Conservation (phyloP, 2,797 vertebrate species). For the Tenualosa thibaudeaui region DNA sequence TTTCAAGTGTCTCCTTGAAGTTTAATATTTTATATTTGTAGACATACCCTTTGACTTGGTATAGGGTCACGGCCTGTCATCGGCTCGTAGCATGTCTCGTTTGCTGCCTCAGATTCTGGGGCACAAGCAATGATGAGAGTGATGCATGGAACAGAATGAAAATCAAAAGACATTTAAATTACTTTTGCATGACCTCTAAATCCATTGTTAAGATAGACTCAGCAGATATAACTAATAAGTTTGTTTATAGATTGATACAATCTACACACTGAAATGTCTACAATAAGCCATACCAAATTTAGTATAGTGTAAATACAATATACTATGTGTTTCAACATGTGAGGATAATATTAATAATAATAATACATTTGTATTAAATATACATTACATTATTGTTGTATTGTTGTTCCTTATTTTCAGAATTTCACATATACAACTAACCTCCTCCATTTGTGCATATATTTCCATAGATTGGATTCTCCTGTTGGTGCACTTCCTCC, state of each 20-base stretch:
- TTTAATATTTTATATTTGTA: background rate
- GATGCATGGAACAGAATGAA: background rate
- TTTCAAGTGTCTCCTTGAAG: background rate
- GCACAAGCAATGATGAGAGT: background rate
- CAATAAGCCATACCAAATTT: no score
- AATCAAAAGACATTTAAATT: background rate
- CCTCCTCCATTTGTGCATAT: constrained; percentile 63
- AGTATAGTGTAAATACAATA: no score
- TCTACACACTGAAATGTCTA: no score
- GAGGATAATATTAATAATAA: no score
- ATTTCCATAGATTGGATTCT: constrained; percentile 80
- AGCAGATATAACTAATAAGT: background rate
- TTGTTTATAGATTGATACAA: no score
- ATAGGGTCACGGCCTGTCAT: background rate
- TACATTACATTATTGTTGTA: no score
- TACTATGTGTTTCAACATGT: no score
- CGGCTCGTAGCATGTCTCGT: background rate
- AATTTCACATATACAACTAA: constrained; percentile 42
- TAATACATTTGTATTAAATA: no score
- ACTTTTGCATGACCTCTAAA: background rate
- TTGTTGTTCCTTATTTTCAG: no score
- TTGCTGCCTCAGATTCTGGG: background rate
- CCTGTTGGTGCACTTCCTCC: constrained; percentile 55
- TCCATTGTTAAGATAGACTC: no score
- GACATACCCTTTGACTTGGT: constrained; percentile 53